Conservation (phyloP, 2,113 vertebrate genomes). For the Neoarius graeffei region DNA sequence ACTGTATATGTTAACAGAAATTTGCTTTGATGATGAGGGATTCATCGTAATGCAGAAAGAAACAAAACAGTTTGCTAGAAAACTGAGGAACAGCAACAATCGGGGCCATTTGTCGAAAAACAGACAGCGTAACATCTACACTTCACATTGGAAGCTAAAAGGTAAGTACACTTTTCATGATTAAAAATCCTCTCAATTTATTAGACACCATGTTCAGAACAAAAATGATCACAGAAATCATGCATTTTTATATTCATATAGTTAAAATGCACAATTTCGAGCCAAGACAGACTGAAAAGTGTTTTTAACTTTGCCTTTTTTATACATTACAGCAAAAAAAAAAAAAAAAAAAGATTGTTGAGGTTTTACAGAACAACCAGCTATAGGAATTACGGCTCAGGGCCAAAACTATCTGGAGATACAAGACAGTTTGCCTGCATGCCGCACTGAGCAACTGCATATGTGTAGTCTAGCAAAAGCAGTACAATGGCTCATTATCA, state of each 20-base stretch:
- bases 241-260: background rate
- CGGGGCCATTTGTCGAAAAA: background rate
- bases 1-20: too few species aligned
- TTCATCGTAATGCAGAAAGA: slow-evolving; percentile 1
- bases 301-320: background rate
- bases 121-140: background rate
- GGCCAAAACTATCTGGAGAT: slow-evolving; percentile 33
- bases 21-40: background rate
- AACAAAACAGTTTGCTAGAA: background rate
- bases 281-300: background rate
- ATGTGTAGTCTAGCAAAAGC: slow-evolving; percentile 19
- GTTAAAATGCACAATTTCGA: background rate
- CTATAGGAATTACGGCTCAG: background rate
- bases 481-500: slow-evolving; percentile 7
- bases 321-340: slow-evolving; percentile 25
- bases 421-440: slow-evolving; percentile 21
- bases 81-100: background rate
- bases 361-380: slow-evolving; percentile 6
- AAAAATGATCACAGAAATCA: background rate
- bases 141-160: background rate
- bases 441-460: slow-evolving; percentile 11
- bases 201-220: background rate
- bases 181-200: background rate
- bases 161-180: background rate
- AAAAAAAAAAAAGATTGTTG: background rate